phyloP scores from a whole-genome alignment of 1,140 invertebrate genomes.

The Thereuonema tuberculata region DNA sequence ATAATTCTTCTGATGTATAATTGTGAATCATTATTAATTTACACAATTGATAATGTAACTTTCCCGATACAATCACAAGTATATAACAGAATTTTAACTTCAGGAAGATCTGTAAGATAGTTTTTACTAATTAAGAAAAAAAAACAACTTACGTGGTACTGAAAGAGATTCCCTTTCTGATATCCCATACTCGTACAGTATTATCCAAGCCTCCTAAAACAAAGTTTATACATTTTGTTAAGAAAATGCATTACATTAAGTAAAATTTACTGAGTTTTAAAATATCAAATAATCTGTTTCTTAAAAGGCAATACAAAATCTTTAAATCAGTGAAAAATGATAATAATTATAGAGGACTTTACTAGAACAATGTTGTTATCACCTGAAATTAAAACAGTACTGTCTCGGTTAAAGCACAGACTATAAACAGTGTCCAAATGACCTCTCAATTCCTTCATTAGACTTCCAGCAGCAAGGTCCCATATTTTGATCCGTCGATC shows the following conservation, averaged over 20 bases:
- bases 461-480: slow-evolving; percentile 47
- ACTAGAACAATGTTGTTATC: not conserved
- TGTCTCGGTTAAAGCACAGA: slow-evolving; percentile 45
- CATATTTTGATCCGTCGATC: slow-evolving; percentile 49
- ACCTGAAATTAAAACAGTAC: slow-evolving; percentile 45
- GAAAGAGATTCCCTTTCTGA: slow-evolving; percentile 17
- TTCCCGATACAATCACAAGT: not conserved
- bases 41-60: not conserved
- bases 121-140: not conserved
- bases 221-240: not conserved
- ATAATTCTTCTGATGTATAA: not conserved
- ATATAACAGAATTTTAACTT: not conserved
- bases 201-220: slow-evolving; percentile 37
- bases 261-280: slow-evolving; percentile 2
- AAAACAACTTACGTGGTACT: not conserved
- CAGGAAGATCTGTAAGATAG: not conserved
- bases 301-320: not conserved
- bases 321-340: not conserved
- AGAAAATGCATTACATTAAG: not conserved
- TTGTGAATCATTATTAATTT: not conserved
- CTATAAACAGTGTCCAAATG: slow-evolving; percentile 44
- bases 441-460: slow-evolving; percentile 45
- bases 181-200: slow-evolving; percentile 44
- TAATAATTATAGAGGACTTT: not conserved
- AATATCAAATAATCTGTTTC: not conserved